Conservation (phyloP, 2,797 vertebrate genomes). For the Lagorchestes hirsutus region DNA sequence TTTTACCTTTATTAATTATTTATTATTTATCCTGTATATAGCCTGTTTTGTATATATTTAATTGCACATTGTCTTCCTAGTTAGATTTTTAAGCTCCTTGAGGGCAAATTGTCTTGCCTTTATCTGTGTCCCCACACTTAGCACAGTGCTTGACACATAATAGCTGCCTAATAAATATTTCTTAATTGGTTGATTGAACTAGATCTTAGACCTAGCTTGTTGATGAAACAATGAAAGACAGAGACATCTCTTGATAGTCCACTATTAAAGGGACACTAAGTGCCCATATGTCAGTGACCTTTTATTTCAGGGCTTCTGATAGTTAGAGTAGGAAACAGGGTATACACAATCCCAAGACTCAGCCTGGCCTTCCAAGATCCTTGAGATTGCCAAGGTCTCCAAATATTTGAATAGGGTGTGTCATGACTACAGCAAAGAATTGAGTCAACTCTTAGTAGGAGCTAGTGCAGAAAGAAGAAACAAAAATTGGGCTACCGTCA, state of each 20-base stretch:
- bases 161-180: neutral
- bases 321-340: neutral
- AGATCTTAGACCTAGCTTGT: neutral
- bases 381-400: neutral
- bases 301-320: neutral
- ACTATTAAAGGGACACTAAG: neutral
- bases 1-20: neutral
- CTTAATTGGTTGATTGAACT: neutral
- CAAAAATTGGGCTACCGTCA: neutral
- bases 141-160: neutral
- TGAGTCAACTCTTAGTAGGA: neutral
- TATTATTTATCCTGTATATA: neutral
- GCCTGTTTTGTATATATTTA: neutral
- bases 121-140: neutral
- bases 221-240: neutral
- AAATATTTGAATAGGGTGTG: neutral
- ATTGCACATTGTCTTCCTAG: neutral
- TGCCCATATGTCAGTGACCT: neutral
- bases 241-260: neutral
- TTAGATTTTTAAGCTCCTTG: neutral
- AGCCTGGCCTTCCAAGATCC: neutral
- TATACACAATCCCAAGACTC: neutral
- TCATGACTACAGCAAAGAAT: neutral
- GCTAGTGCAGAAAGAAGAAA: neutral
- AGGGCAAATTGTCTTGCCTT: neutral